phyloP scores from a whole-genome alignment of 1,140 invertebrate species.

The Pectinophora gossypiella region DNA sequence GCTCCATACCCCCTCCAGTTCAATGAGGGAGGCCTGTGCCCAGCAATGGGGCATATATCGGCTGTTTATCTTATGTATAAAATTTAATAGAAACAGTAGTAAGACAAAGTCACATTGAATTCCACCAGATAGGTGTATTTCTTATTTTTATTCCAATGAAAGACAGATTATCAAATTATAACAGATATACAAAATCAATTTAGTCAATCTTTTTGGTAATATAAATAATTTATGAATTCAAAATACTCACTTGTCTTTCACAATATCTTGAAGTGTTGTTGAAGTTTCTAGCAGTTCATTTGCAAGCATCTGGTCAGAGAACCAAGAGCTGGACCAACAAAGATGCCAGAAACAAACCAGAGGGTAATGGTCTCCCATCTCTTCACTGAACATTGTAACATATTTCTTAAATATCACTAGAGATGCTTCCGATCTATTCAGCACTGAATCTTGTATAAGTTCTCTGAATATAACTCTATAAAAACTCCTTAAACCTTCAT shows the following conservation, averaged over 20 bases:
- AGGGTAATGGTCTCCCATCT: constrained; percentile 52
- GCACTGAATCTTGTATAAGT: constrained; percentile 55
- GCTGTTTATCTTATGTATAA: too few relatives aligned
- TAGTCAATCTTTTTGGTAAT: too few relatives aligned
- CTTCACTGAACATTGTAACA: constrained; percentile 50
- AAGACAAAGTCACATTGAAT: too few relatives aligned
- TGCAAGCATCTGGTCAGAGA: constrained; percentile 59
- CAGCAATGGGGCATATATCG: too few relatives aligned
- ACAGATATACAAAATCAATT: too few relatives aligned
- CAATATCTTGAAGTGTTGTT: constrained; percentile 36
- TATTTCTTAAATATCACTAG: constrained; percentile 61
- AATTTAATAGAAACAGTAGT: too few relatives aligned
- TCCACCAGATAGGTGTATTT: too few relatives aligned
- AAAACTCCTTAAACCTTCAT: constrained; percentile 40
- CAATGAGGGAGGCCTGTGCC: too few relatives aligned
- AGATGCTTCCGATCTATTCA: constrained; percentile 60
- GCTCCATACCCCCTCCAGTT: too few relatives aligned
- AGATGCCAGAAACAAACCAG: constrained; percentile 61
- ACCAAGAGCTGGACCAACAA: constrained; percentile 65
- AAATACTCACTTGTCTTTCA: constrained; percentile 54
- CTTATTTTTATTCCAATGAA: too few relatives aligned
- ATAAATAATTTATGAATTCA: neutral
- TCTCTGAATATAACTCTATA: constrained; percentile 61
- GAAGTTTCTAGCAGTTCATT: constrained; percentile 52
- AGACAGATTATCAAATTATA: too few relatives aligned